These are phyloP conservation scores for Paragorgia papillata DNA, from an alignment of 92 coral and sea anemone genomes.

Conservation along the genomic window DNA sequence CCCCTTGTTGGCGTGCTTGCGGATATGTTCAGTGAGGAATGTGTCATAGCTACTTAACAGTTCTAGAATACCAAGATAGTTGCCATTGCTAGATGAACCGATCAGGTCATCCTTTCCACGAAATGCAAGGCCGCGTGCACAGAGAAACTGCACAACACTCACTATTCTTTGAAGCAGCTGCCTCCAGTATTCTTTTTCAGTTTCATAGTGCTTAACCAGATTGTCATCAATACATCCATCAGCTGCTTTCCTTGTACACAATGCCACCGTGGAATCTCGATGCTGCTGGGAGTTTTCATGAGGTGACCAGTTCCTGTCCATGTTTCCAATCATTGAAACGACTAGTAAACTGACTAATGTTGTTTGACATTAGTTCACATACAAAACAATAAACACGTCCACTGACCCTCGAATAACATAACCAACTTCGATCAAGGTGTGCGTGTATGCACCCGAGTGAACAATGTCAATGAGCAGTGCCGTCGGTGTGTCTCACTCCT, in stretches of 20 bases:
- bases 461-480: constrained; percentile 3
- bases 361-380: constrained; percentile 14
- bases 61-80: constrained; percentile 33
- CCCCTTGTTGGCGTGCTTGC: constrained; percentile 33
- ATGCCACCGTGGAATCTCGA: constrained; percentile 1
- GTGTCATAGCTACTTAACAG: constrained; percentile 23
- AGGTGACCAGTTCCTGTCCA: constrained; percentile 2
- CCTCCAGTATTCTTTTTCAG: constrained; percentile 6
- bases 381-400: constrained; percentile 14
- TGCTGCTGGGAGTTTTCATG: constrained; percentile 17
- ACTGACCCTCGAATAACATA: constrained; percentile 2
- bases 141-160: not conserved
- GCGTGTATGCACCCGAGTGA: constrained; percentile 1
- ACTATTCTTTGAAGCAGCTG: not conserved
- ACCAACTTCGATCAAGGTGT: constrained; percentile 14
- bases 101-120: constrained; percentile 25
- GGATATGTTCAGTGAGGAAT: constrained; percentile 27
- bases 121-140: constrained; percentile 7
- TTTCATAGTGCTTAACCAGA: not conserved
- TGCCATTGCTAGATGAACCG: constrained; percentile 24
- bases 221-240: constrained; percentile 14
- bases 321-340: constrained; percentile 11
- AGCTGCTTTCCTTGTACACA: constrained; percentile 13
- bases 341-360: constrained; percentile 11
- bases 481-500: constrained; percentile 1